Evolutionary conservation across 2,797 vertebrate species (phyloP).

Genomic region (Pogonophryne albipinna): DNA sequence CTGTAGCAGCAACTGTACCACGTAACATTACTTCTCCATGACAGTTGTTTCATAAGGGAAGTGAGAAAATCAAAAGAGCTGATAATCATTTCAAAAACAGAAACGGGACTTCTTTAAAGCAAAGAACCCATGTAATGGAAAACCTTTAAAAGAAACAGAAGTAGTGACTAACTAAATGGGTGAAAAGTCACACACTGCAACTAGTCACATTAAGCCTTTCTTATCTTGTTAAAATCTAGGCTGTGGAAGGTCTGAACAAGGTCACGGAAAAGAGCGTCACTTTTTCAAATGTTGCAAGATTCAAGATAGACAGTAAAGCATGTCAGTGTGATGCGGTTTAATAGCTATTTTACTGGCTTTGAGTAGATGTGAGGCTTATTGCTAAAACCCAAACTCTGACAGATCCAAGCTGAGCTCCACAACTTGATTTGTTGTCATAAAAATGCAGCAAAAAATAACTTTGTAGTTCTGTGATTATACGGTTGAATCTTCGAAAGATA

Average conservation of each 20-base stretch:
- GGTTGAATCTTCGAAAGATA: background rate
- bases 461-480: background rate
- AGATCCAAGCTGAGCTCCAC: background rate
- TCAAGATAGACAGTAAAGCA: background rate
- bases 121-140: constrained; percentile 61
- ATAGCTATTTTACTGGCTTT: background rate
- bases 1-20: background rate
- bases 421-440: background rate
- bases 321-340: background rate
- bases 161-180: constrained; percentile 21
- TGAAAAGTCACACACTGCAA: background rate
- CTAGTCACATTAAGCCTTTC: constrained; percentile 2
- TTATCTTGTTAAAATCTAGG: constrained; percentile 28
- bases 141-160: constrained; percentile 38
- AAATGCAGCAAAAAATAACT: background rate
- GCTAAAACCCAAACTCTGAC: background rate
- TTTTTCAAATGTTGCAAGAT: constrained; percentile 1
- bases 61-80: constrained; percentile 57
- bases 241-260: constrained; percentile 18
- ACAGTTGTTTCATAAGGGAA: constrained; percentile 66
- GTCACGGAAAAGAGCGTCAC: constrained; percentile 31
- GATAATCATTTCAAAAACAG: constrained; percentile 45
- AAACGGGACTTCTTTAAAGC: constrained; percentile 39
- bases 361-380: background rate
- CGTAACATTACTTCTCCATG: constrained; percentile 39